Conservation (phyloP, 1,140 invertebrate genomes). For the Drosophila truncata region DNA sequence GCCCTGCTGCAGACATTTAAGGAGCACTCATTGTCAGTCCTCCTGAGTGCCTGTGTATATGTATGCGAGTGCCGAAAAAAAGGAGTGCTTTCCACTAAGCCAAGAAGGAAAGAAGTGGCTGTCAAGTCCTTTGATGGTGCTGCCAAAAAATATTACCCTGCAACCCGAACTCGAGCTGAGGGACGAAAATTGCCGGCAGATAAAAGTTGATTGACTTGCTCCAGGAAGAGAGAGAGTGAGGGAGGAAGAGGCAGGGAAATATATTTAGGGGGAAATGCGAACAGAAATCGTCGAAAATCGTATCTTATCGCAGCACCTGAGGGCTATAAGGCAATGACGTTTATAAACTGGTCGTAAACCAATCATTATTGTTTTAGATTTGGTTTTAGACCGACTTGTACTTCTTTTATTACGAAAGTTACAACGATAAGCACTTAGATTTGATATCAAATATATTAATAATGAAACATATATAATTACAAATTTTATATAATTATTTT, state of each 20-base stretch:
- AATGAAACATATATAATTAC: neutral
- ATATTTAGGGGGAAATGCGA: slow-evolving; percentile 8
- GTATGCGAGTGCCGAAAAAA: slow-evolving; percentile 35
- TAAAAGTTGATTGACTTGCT: slow-evolving; percentile 53
- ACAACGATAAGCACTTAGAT: neutral
- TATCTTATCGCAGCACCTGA: slow-evolving; percentile 35
- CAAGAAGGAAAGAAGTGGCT: slow-evolving; percentile 48
- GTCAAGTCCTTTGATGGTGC: slow-evolving; percentile 52
- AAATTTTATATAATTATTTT: neutral
- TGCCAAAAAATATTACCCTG: slow-evolving; percentile 57
- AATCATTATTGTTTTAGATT: neutral
- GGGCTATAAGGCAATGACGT: slow-evolving; percentile 3
- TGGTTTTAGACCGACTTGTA: neutral
- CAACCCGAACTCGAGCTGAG: slow-evolving; percentile 15
- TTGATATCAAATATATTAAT: neutral
- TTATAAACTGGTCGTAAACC: neutral
- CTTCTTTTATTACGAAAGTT: neutral
- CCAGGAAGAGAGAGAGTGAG: too few species aligned
- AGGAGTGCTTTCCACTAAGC: slow-evolving; percentile 40
- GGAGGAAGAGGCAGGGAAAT: neutral
- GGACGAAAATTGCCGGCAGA: slow-evolving; percentile 41
- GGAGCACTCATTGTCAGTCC: slow-evolving; percentile 78
- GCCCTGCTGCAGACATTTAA: slow-evolving; percentile 82
- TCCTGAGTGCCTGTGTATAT: slow-evolving; percentile 35
- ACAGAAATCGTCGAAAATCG: slow-evolving; percentile 3